Base-by-base conservation (phyloP, 2,888 invertebrate genomes). In the Antheraea assamensis region DNA sequence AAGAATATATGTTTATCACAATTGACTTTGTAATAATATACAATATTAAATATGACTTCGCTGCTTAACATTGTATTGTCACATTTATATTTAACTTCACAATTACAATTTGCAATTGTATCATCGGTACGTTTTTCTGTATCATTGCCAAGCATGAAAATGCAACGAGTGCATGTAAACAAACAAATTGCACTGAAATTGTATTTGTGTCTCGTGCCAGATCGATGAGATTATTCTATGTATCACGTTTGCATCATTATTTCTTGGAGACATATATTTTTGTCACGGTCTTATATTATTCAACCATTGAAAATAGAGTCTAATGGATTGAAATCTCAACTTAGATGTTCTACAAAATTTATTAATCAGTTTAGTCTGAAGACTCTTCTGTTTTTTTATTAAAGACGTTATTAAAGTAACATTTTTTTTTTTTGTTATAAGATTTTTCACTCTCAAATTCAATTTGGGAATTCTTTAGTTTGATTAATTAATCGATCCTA, bases 161-260 rank as follows among this genome's bases (percentile, higher is more conserved):
- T 76, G 78, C 80, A 75, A 73, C 70, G 73, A 76, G 72, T 72
- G 73, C 73, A 74, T 70, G 74, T 76, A 78, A 80, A 80, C 77
- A 80, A 78, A 78, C 76, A 74, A 55, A 76, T 74, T 75, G 70
- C 27, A 72, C 66, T 77, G 71, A 76, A 76, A 72, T 7, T 27
- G 27, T 73, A 70, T 72, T 30, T 72, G 74, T 35, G 73, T 68
- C 35, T 68, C 35, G 35, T 35, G 68, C 68, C 35, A 68, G 68
- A 35, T 68, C 68, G 68, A 68, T 35, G 68, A 68, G 35, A 27
- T 68, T 35, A 68, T 68, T 19, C 10, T 35, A n/a, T 35, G 35
- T 68, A 68, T 35, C 68, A 35, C n/a, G 21, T 35, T 68, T 68
- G 35, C 35, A 17, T 68, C 35, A 68, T 35, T 68, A 68, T 68